Base-by-base conservation (phyloP, 1,140 invertebrate genomes). In the Brachystomella parvula region DNA sequence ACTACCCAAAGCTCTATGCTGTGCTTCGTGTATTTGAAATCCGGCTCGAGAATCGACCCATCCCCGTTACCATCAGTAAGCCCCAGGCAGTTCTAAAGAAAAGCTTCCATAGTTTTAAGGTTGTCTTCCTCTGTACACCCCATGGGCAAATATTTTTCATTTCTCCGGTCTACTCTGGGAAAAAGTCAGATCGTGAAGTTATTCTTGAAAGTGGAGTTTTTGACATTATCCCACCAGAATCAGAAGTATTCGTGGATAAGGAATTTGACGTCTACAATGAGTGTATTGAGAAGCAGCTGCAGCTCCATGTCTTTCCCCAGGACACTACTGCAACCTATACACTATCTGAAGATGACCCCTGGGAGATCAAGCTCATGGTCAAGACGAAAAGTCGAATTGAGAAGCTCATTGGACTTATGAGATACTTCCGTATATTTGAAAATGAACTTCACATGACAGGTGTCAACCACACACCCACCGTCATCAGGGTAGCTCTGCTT, bases 191-290 rank as follows among this genome's bases (percentile, higher is more conserved):
- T 21, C 3, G 57, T 9, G 57, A 59, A 29, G 30, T 59, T 29
- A 32, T 32, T 3, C 26, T 59, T 3, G 24, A 32, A 26, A 30
- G 26, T 12, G 30, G 30, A 29, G 57, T 59, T 59, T 31, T 59
- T 6, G 57, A 31, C 12, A 12, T 30, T 9, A 59, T 59, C 15
- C 57, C 57, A 9, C 24, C 12, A 9, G 21, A 29, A 9, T 59
- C 57, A 24, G 57, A 59, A 32, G 15, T 59, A 59, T 59, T 59
- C 30, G 57, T 59, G 3, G 26, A 59, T 28, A 21, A 31, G 30
- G 26, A 59, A 59, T 59, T 59, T 59, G 57, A 59, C 2, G 57
- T 30, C 26, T 12, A 15, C 57, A 32, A 31, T 24, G 57, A 59
- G 29, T 59, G 57, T 59, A 31, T 17, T 6, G 21, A 21, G 3